These are phyloP conservation scores for Scolopax rusticola DNA, from an alignment of 2,797 vertebrate genomes.

Conservation along the genomic window DNA sequence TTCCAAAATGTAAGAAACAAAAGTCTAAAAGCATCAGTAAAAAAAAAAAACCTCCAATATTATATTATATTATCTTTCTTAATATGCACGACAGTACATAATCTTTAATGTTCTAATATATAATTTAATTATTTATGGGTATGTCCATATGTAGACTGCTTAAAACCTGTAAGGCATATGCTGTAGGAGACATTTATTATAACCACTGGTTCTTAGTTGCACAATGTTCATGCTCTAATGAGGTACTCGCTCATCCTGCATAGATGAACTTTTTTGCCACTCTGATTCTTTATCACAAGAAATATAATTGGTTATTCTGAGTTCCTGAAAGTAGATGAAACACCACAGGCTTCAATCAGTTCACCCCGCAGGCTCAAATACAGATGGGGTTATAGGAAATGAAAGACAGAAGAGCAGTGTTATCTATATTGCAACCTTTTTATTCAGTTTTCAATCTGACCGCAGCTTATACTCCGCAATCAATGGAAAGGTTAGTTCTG, in stretches of 20 bases:
- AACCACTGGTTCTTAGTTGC: background rate
- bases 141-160: background rate
- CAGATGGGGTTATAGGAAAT: background rate
- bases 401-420: background rate
- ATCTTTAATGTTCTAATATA: background rate
- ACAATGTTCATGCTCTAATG: background rate
- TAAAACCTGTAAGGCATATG: background rate
- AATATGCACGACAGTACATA: background rate
- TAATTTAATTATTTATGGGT: background rate
- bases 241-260: background rate
- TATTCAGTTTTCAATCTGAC: conserved; percentile 13
- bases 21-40: background rate
- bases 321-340: conserved; percentile 18
- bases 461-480: background rate
- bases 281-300: background rate
- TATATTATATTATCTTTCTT: background rate
- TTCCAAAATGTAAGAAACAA: background rate
- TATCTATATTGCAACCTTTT: background rate
- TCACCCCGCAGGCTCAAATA: background rate
- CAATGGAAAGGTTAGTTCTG: conserved; percentile 34
- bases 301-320: conserved; percentile 36
- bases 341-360: conserved; percentile 9
- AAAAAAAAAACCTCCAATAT: background rate
- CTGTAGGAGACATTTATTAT: background rate
- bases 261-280: background rate